Base-by-base conservation (phyloP, 30 jellyfish, hydroid and myxozoan species). In the Aurelia aurita complex sp. Pacific region DNA sequence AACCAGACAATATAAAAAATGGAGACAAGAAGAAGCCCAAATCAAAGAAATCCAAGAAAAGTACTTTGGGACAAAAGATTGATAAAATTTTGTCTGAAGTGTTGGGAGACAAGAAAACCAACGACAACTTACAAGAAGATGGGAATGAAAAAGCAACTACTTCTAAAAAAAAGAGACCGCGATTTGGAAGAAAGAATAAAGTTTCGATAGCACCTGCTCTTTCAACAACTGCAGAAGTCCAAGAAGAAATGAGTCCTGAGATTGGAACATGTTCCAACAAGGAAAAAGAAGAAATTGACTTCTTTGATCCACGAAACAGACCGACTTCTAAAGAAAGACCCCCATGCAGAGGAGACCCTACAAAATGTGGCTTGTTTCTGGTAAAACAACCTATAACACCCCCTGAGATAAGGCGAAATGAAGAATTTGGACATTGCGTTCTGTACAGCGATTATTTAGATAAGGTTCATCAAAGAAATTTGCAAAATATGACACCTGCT, bases 311-410 rank as follows among this genome's bases (percentile, higher is more conserved):
- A 23, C 61, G 75, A 38, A 52, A 80, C 17, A 46, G 81, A 32
- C 82, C 90, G 12, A 67, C 90, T 46, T 42, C 90, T 36, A 80
- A 40, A 66, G 90, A 80, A 80, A 80, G 90, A 36, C 90, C 82
- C 52, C 90, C 90, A 17, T 66, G 75, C 15, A 80, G 82, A 80
- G 90, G 90, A 15, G 77, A 67, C 18, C 74, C 90, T 9, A 40
- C 66, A 10, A 67, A 80, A 51, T 1, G 50, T 32, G 90, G 82
- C 23, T 60, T 66, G 33, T 19, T 68, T 10, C 74, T 80, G 12
- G 32, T 80, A 6, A 76, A 65, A 5, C 68, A 5, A 13, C 81
- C 81, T 2, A 67, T 80, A 5, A 67, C 81, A 57, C 90, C 90
- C 5, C 81, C 82, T 15, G 82, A 67, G 7, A 80, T 80, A 10